Conservation (phyloP, 2,113 vertebrate genomes). For the Arizona elegans region DNA sequence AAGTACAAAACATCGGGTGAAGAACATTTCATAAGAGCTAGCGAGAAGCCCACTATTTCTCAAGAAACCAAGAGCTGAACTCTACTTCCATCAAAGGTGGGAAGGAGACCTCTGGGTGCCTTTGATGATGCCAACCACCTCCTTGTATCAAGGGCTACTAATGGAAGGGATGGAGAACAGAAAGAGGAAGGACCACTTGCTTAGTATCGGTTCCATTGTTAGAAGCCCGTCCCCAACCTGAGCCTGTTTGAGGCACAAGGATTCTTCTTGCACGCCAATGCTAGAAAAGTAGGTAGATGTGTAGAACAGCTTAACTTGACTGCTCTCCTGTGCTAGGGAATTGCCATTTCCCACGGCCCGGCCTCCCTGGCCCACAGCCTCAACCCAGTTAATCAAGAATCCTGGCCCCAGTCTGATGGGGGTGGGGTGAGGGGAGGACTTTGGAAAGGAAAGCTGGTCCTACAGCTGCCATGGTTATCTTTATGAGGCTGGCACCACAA, state of each 20-base stretch:
- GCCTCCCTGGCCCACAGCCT: not conserved
- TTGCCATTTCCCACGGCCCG: not conserved
- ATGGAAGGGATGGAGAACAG: not conserved
- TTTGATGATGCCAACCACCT: fast-evolving
- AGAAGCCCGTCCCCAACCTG: fast-evolving
- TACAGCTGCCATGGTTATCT: not conserved
- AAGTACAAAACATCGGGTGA: conserved; percentile 57
- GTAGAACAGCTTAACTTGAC: not conserved
- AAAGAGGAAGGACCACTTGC: not conserved
- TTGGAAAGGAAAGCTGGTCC: not conserved
- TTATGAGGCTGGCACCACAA: too few relatives aligned
- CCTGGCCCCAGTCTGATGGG: not conserved
- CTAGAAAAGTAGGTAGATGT: fast-evolving
- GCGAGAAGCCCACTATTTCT: not conserved
- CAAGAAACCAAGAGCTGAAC: conserved; percentile 11
- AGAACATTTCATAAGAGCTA: conserved; percentile 54
- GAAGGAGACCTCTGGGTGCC: too few relatives aligned
- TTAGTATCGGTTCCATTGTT: not conserved
- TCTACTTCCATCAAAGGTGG: fast-evolving
- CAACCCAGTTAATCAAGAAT: not conserved
- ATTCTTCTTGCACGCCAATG: fast-evolving
- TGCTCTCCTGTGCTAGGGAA: not conserved
- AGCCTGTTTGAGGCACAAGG: not conserved
- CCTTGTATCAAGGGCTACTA: not conserved
- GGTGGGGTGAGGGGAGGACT: not conserved